Base-by-base conservation (phyloP, 2,888 invertebrate genomes). In the Luffia ferchaultella region DNA sequence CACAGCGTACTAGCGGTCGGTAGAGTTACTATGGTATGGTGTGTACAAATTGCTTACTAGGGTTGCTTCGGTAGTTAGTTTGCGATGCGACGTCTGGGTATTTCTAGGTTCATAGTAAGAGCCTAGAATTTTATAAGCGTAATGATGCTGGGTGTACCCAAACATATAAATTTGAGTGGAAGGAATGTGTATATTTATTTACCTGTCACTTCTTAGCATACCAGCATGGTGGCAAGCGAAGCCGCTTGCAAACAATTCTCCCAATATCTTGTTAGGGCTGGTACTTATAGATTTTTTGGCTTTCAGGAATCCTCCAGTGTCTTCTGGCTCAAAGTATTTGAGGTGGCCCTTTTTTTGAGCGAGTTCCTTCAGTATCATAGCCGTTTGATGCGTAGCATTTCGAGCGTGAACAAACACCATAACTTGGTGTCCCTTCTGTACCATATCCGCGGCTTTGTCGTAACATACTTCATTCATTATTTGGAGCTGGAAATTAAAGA, bases 391-490 rank as follows among this genome's bases (percentile, higher is more conserved):
- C 0, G 99, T 99, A 9, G 97, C 96, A 84, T 98, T 98, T 19
- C 99, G 88, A 0, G 98, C 97, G 74, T 99, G 98, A 0, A 99
- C 98, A 73, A 99, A 99, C 1, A 99, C 96, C 96, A 99, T 97
- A 0, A 95, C 93, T 85, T 99, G 99, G 70, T 98, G 95, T 0
- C 95, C 97, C 58, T 92, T 89, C 59, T 87, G 89, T 1, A 96
- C 93, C 90, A 94, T 93, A 16, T 93, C 90, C 0, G 89, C 62
- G 0, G 95, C 93, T 83, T 98, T 96, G 44, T 97, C 93, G 74
- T 97, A 99, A 70, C 97, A 97, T 53, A 95, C 89, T 53, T 89
- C 87, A 75, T 98, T 97, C 93, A 97, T 96, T 61, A 92, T 90
- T 58, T 88, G 87, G 60, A 89, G 85, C 76, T 91, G 78, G n/a